Base-by-base conservation (phyloP, 2,888 invertebrate species). In the Agrotis puta region DNA sequence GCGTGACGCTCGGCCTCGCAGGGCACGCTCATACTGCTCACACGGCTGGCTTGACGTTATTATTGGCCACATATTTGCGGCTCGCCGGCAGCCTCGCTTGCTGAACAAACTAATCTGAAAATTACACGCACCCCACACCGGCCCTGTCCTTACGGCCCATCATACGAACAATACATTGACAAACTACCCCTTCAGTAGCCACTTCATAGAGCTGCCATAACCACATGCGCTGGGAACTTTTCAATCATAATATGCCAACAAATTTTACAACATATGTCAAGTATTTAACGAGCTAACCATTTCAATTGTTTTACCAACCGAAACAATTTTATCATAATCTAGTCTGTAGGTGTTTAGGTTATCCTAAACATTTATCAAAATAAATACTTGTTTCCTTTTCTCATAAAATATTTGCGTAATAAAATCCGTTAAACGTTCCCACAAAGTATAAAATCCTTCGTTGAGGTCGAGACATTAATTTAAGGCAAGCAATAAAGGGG, bases 41-140 rank as follows among this genome's bases (percentile, higher is more conserved):
- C 56, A 62, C 56, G 74, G 62, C 65, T 61, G 64, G 74, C 59
- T 74, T 83, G 82, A 79, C 86, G 87, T 89, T 90, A 91, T 92
- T 93, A 94, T 94, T 92, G 91, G 89, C 90, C 90, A 90, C 93
- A 94, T 94, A 94, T 94, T 94, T 94, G 92, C 89, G 91, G 90
- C 88, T 77, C 80, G 85, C 85, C 87, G 86, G 84, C 88, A 87
- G 79, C 87, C 86, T 91, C 90, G 91, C 90, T 91, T 91, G 88
- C 94, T 93, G 91, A 94, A 93, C 94, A 95, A 95, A 95, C 95
- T 95, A 95, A 95, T 95, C 94, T 94, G 94, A 92, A 95, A 95
- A 95, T 95, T 93, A 95, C 93, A 93, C 92, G 91, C 89, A 79
- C 76, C 77, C 87, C 81, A 66, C 82, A 80, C 68, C 69, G 79